Base-by-base conservation (phyloP, 2,113 vertebrate genomes). In the Alectura lathami region DNA sequence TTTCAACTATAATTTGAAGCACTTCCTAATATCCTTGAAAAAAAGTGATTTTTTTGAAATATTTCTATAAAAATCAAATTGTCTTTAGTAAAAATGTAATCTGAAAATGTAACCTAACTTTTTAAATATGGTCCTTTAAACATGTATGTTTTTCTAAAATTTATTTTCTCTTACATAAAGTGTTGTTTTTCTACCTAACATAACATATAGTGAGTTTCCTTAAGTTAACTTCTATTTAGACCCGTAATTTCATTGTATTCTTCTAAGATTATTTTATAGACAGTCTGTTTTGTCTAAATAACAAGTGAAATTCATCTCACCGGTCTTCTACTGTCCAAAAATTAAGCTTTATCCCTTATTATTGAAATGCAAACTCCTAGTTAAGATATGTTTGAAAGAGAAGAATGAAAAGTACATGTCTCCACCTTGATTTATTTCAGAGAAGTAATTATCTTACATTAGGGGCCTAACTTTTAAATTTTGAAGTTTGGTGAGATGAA, bases 111-210 rank as follows among this genome's bases (percentile, higher is more conserved):
- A 88, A 79, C 17, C 27, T 60, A 62, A n/a, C 6, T 10, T 63
- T 29, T 63, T 70, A 85, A 66, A 51, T 36, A 36, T 0, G 3
- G 3, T 53, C 8, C 10, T 82, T 92, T 50, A 75, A 57, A 38
- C 5, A 4, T 1, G 8, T 0, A 5, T 0, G 24, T 32, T 80
- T 83, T 83, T 29, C 11, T 40, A 11, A 15, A 40, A 5, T 36
- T 56, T 77, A 3, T 63, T 79, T 56, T 67, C 3, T 42, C 88
- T 81, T 79, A 42, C 14, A 17, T 43, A 60, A 74, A 8, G 5
- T 4, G 4, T 3, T 56, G 1, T 30, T 79, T 86, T 92, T 82
- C 3, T 63, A 22, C 18, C 34, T 36, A 6, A 34, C 8, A 15
- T 32, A 54, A 14, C 51, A 48, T 13, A 32, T 26, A 7, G 6